phyloP scores from a whole-genome alignment of 2,113 vertebrate genomes.

The Peromyscus polionotus region DNA sequence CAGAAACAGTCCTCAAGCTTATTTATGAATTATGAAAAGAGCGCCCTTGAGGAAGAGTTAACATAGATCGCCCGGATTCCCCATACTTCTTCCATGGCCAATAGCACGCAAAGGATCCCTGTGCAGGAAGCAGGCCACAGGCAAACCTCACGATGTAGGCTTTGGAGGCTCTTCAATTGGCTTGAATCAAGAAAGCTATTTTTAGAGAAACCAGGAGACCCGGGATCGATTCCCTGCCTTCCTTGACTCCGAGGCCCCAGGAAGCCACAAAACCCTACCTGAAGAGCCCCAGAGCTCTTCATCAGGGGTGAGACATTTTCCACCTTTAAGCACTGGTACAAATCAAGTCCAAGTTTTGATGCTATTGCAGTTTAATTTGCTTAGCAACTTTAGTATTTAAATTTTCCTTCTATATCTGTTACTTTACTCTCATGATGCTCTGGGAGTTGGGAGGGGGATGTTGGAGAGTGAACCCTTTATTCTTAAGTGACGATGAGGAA shows the following conservation, averaged over 20 bases:
- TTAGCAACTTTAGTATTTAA: neutral
- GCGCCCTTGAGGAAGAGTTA: neutral
- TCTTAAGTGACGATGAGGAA: neutral
- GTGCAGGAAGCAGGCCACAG: neutral
- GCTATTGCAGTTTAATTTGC: neutral
- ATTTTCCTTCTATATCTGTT: neutral
- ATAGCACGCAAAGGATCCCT: neutral
- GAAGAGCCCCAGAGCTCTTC: neutral
- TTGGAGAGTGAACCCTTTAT: neutral
- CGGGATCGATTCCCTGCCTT: neutral
- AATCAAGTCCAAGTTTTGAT: neutral
- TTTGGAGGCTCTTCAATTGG: slow-evolving; percentile 15
- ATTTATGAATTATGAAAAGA: neutral
- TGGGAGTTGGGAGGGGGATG: neutral
- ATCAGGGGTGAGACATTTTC: neutral
- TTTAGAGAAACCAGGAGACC: neutral
- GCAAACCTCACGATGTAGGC: neutral
- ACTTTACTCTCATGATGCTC: neutral
- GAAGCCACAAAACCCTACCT: neutral
- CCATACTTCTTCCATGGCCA: neutral
- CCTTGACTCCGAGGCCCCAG: neutral
- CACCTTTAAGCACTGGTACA: neutral
- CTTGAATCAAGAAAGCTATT: neutral
- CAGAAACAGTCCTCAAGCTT: neutral
- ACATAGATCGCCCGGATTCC: neutral